Evolutionary conservation across 2,797 vertebrate species (phyloP), one percentile per base, ranked within the genome.

Genomic region (Labeo calbasu): DNA sequence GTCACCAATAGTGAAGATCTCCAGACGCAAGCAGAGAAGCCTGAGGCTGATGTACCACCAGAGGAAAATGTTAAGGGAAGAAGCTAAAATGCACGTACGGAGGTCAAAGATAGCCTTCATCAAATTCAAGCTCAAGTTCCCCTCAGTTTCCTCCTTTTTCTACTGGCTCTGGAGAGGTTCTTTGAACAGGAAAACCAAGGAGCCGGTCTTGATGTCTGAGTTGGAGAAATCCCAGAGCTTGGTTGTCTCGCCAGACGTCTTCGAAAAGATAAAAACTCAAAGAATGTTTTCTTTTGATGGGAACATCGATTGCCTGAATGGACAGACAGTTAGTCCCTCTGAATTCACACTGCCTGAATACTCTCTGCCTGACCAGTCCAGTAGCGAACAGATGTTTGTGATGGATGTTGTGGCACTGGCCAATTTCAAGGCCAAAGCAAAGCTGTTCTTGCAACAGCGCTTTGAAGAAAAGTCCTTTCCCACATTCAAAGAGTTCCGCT

Each of bases 381-480:
- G 87, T n/a, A 93, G 92, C 5, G 93, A 94, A 89, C 94, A 89
- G 57, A 92, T 96, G 92, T 96, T 97, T 81, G 92, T 96, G 68
- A 94, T 98, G 96, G 97, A 98, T 94, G 94, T 97, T 57, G 96
- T 98, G 0, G 94, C 96, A 43, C 92, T 96, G 63, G 96, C 97
- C 0, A 97, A 97, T 88, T 98, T 98, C 92, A 99, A 99, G 94
- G 97, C 97, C 63, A 97, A 97, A 90, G 98, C 98, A 79, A 99
- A 99, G 92, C 92, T 99, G 40, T 99, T 99, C 90, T 91, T 99
- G 88, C 97, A 99, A 92, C 96, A 95, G 70, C 96, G 97, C 84
- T 99, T 98, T 0, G 96, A 98, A 88, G 96, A 98, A 4, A 97
- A 98, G 86, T 95, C 96, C 79, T 99, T 99, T 90, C 98, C 98